Evolutionary conservation across 1,140 invertebrate genomes (phyloP).

Genomic region (Vollenhovia emeryi): DNA sequence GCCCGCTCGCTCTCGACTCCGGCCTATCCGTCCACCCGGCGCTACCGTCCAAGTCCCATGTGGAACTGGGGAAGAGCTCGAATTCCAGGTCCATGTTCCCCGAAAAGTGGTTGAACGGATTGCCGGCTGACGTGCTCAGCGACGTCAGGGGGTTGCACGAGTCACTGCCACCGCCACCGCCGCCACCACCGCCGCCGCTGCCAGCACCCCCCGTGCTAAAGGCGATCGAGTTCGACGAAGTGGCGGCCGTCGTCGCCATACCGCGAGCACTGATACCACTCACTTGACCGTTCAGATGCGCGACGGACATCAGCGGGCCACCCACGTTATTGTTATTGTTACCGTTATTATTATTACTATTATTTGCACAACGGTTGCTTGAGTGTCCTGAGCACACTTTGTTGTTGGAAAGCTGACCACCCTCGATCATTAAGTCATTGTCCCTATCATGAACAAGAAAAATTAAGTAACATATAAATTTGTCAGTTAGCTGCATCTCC

Average conservation of each 20-base stretch:
- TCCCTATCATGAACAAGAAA: conserved; percentile 82
- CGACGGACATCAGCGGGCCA: conserved; percentile 83
- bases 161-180: conserved; percentile 35
- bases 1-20: conserved; percentile 86
- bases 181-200: background rate
- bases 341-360: conserved; percentile 83
- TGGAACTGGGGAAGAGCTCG: conserved; percentile 86
- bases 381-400: conserved; percentile 85
- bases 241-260: conserved; percentile 59
- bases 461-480: conserved; percentile 71
- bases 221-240: conserved; percentile 70
- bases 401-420: conserved; percentile 85
- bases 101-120: conserved; percentile 82
- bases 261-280: conserved; percentile 75
- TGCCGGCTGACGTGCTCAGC: conserved; percentile 69
- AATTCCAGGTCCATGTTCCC: conserved; percentile 87
- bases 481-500: conserved; percentile 47
- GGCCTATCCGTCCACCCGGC: conserved; percentile 83
- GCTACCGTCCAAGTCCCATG: conserved; percentile 85
- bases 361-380: conserved; percentile 84
- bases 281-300: conserved; percentile 83
- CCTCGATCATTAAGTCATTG: conserved; percentile 86
- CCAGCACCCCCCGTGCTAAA: conserved; percentile 71
- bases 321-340: conserved; percentile 85
- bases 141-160: conserved; percentile 77